These are phyloP conservation scores for Sylvicola fuscatus DNA, from an alignment of 2,888 invertebrate species.

Conservation along the genomic window DNA sequence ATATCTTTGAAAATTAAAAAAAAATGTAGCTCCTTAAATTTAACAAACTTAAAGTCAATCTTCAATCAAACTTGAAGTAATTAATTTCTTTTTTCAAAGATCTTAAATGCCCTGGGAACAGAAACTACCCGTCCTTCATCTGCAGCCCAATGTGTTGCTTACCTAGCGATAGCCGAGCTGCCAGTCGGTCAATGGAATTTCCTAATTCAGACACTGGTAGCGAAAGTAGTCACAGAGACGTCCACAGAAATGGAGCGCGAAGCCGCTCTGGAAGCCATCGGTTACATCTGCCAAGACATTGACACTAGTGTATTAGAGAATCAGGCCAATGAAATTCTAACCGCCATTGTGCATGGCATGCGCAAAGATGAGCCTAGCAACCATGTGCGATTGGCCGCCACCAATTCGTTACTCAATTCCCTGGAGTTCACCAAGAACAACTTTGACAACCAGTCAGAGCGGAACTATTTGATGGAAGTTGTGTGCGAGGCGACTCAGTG, in stretches of 20 bases:
- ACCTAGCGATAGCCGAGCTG: slow-evolving; percentile 91
- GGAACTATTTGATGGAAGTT: slow-evolving; percentile 99
- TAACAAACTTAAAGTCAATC: no score
- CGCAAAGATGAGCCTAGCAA: slow-evolving; percentile 80
- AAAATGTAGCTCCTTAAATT: slow-evolving; percentile 1
- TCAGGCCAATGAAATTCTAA: slow-evolving; percentile 82
- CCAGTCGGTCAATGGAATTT: slow-evolving; percentile 85
- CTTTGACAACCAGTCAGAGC: slow-evolving; percentile 92
- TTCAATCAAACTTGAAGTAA: neutral
- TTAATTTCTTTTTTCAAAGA: slow-evolving; percentile 31
- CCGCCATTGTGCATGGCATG: slow-evolving; percentile 99
- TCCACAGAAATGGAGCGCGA: slow-evolving; percentile 91
- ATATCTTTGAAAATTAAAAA: no score
- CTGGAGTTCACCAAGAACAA: slow-evolving; percentile 92
- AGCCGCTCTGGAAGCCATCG: slow-evolving; percentile 88
- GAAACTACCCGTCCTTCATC: slow-evolving; percentile 90
- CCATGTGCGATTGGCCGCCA: slow-evolving; percentile 90
- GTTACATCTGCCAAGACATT: slow-evolving; percentile 95
- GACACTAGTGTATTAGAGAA: slow-evolving; percentile 78
- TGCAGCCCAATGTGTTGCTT: slow-evolving; percentile 97
- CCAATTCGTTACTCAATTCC: slow-evolving; percentile 89
- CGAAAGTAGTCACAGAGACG: slow-evolving; percentile 69
- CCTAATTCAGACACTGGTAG: slow-evolving; percentile 67
- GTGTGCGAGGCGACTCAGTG: slow-evolving; percentile 98
- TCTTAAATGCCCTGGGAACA: slow-evolving; percentile 83